These are phyloP conservation scores for Oxyura jamaicensis DNA, from an alignment of 2,113 vertebrate species.

Conservation along the genomic window DNA sequence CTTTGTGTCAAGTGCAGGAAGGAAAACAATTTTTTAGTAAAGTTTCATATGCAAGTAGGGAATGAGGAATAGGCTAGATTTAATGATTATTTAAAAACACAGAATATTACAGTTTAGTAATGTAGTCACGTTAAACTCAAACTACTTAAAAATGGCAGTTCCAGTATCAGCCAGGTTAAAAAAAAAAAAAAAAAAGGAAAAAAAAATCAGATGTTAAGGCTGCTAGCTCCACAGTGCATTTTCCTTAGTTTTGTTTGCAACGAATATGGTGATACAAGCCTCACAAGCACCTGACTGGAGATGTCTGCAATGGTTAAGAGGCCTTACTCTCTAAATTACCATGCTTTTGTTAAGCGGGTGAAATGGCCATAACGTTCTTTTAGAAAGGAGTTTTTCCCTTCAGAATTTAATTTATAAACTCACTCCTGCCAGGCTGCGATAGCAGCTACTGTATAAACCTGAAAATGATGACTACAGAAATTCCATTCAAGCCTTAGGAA, in stretches of 20 bases:
- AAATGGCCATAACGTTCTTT: background rate
- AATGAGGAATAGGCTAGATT: background rate
- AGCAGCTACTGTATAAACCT: slow-evolving; percentile 29
- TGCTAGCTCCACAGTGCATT: background rate
- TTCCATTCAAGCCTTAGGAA: slow-evolving; percentile 35
- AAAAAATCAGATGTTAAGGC: background rate
- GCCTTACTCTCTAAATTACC: slow-evolving; percentile 22
- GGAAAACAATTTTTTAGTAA: background rate
- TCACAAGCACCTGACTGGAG: background rate
- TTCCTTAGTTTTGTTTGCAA: background rate
- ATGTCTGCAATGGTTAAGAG: background rate
- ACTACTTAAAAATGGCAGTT: background rate
- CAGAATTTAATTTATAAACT: slow-evolving; percentile 61
- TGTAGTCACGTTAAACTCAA: background rate
- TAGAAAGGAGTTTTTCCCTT: slow-evolving; percentile 15
- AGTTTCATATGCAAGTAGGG: background rate
- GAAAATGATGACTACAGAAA: slow-evolving; percentile 38
- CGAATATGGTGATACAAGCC: background rate
- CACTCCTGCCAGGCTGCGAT: slow-evolving; percentile 29
- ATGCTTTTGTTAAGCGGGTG: slow-evolving; percentile 32
- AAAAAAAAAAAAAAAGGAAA: background rate
- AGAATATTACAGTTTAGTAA: background rate
- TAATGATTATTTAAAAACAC: background rate
- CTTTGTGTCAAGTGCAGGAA: background rate
- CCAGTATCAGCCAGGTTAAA: background rate